Evolutionary conservation across 2,113 vertebrate genomes (phyloP).

Genomic region (Salvelinus namaycush): DNA sequence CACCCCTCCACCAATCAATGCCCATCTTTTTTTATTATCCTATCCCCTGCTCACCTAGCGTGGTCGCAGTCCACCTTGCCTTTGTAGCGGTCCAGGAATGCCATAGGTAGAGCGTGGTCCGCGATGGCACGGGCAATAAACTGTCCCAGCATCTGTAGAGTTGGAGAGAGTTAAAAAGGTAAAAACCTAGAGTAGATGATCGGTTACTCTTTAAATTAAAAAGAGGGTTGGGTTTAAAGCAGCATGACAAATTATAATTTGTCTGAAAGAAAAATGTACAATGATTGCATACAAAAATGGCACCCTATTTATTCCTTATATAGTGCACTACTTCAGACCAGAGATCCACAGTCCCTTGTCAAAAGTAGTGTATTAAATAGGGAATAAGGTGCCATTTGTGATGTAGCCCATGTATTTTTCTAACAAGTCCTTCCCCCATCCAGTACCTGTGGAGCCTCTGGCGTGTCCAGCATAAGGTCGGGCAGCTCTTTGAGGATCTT

Average conservation of each 20-base stretch:
- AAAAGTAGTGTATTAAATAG: no score
- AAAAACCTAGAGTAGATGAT: neutral
- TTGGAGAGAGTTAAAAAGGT: slow-evolving; percentile 6
- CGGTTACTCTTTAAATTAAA: no score
- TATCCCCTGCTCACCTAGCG: slow-evolving; percentile 72
- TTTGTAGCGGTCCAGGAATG: slow-evolving; percentile 83
- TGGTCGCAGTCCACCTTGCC: slow-evolving; percentile 85
- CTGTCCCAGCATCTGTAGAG: slow-evolving; percentile 83
- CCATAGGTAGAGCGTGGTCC: slow-evolving; percentile 81
- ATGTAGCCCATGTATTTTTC: no score
- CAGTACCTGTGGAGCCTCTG: slow-evolving; percentile 83
- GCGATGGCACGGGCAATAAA: slow-evolving; percentile 86
- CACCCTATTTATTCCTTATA: no score
- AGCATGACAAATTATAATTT: no score
- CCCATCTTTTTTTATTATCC: neutral
- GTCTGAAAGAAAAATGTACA: no score
- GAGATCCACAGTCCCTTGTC: no score
- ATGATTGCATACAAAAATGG: no score
- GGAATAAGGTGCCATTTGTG: no score
- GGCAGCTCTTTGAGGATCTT: slow-evolving; percentile 81
- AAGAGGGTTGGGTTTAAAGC: no score
- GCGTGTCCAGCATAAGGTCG: slow-evolving; percentile 86
- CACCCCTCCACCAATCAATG: no score
- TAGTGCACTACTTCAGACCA: no score
- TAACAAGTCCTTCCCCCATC: neutral